These are phyloP conservation scores for Centroberyx gerrardi DNA, from an alignment of 2,797 vertebrate genomes.

Conservation along the genomic window DNA sequence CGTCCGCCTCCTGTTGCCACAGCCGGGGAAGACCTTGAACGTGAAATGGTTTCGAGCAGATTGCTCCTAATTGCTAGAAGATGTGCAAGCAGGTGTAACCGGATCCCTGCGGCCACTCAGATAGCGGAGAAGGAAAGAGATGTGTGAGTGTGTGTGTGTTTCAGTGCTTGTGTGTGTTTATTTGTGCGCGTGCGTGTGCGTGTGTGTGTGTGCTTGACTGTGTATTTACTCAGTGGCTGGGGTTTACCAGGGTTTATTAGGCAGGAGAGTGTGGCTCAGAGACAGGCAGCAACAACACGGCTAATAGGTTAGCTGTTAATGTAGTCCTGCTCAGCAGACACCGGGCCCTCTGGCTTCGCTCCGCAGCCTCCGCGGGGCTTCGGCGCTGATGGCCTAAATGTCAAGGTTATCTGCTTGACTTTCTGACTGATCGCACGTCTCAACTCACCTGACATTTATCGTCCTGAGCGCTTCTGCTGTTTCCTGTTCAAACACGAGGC, in stretches of 20 bases:
- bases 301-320: constrained; percentile 92
- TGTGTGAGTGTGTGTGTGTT: constrained; percentile 27
- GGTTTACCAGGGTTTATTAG: constrained; percentile 91
- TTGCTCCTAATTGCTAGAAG: constrained; percentile 96
- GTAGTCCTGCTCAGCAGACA: constrained; percentile 84
- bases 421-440: constrained; percentile 78
- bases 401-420: constrained; percentile 91
- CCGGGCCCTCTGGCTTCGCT: constrained; percentile 42
- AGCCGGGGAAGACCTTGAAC: constrained; percentile 91
- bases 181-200: constrained; percentile 55
- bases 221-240: constrained; percentile 88
- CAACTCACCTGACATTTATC: constrained; percentile 89
- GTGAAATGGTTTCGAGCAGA: constrained; percentile 93
- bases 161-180: neutral
- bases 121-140: constrained; percentile 64
- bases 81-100: constrained; percentile 96
- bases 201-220: constrained; percentile 69
- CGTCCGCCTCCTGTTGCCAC: constrained; percentile 83
- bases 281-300: constrained; percentile 89
- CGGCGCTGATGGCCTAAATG: constrained; percentile 86
- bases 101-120: constrained; percentile 89
- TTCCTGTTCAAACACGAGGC: constrained; percentile 82
- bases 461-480: constrained; percentile 73
- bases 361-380: constrained; percentile 75
- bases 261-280: constrained; percentile 88